Base-by-base conservation (phyloP, 2,888 invertebrate genomes). In the Muschampia staudingeri region DNA sequence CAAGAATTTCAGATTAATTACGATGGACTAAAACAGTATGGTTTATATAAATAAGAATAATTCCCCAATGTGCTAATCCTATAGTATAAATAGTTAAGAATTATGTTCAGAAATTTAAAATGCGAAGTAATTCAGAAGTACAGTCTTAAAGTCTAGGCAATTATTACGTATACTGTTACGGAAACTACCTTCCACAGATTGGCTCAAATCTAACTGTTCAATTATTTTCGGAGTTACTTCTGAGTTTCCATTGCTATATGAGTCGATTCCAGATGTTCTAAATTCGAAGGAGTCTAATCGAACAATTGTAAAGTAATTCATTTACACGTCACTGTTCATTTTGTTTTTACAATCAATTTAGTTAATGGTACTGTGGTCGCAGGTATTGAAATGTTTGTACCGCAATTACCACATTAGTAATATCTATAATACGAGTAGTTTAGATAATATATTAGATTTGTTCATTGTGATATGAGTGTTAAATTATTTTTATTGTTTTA, bases 181-280 rank as follows among this genome's bases (percentile, higher is more conserved):
- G 37, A 37, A 37, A 37, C 37, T 37, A 37, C 7, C 6, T 34
- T 37, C 37, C 5, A 37, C 0, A 37, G 37, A 37, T 7, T 37
- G 37, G 37, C 19, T 30, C 16, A 56, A 52, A 52, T 16, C 34
- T n/a, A 70, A 75, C 56, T 56, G 19, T 75, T 56, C 37, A 56
- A 75, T 56, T 75, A 16, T 56, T 5, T 72, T 52, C 56, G 16
- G 37, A 40, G 56, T 73, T 48, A 11, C 52, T n/a, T 34, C 65
- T 12, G 30, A 34, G 34, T 30, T 56, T 75, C 76, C 76, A 40
- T 76, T 76, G 42, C n/a, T 61, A 12, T 76, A 61, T 76, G 61
- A 76, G 34, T 56, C 42, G 73, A 73, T 76, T 76, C 42, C 25
- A 25, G 25, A 61, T 34, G 19, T 19, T 37, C 7, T 19, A 25